Conservation (phyloP, 2,113 vertebrate species). For the Acanthisitta chloris region DNA sequence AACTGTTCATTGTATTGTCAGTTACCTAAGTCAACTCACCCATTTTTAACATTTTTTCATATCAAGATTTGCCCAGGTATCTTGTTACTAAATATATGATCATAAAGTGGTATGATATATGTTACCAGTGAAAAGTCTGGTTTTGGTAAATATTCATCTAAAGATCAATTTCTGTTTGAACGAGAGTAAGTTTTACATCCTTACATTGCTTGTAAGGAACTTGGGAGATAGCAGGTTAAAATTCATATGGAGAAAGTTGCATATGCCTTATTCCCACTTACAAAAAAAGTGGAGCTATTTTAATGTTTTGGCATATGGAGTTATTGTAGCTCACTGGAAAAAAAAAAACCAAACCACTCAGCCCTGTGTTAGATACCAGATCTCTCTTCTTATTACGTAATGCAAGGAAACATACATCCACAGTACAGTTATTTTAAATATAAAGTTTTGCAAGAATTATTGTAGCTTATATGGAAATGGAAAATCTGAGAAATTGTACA, state of each 20-base stretch:
- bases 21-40: neutral
- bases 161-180: neutral
- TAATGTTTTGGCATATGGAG: constrained; percentile 38
- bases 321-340: constrained; percentile 34
- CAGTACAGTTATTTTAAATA: constrained; percentile 41
- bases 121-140: neutral
- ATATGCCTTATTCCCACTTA: constrained; percentile 20
- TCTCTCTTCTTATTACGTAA: constrained; percentile 27
- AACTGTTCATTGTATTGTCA: neutral
- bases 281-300: constrained; percentile 25
- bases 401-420: constrained; percentile 15
- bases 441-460: neutral
- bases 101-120: neutral
- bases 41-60: neutral
- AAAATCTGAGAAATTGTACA: constrained; percentile 29
- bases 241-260: neutral
- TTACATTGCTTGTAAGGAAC: neutral
- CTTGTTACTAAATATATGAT: neutral
- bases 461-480: neutral
- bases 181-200: neutral
- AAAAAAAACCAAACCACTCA: neutral
- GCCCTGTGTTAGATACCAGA: constrained; percentile 5
- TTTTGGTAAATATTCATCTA: neutral
- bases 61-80: neutral
- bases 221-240: neutral